Conservation (phyloP, 2,888 invertebrate species). For the Coelogynopora nodosa region DNA sequence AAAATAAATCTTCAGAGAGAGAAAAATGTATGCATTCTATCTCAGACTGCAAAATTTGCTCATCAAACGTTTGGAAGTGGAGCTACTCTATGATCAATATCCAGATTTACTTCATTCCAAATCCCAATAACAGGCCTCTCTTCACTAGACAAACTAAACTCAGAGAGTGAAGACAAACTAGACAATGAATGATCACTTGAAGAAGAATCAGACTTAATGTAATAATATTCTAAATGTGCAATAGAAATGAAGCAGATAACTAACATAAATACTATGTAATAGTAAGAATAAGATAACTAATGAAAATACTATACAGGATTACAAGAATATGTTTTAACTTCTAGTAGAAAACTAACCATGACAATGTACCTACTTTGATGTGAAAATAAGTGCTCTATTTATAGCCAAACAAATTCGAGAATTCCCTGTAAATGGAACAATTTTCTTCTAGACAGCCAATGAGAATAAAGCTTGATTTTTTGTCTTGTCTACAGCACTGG, state of each 20-base stretch:
- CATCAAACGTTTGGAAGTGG: not conserved
- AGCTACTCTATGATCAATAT: slow-evolving; percentile 1
- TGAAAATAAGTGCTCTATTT: no score
- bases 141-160: slow-evolving; percentile 3
- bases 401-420: no score
- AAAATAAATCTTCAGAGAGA: slow-evolving; percentile 6
- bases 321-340: no score
- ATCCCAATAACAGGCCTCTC: not conserved
- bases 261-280: not conserved
- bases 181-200: not conserved
- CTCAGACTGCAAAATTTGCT: slow-evolving; percentile 3
- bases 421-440: no score
- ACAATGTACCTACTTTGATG: no score
- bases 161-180: not conserved
- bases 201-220: slow-evolving; percentile 23
- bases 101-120: not conserved
- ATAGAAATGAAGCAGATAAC: not conserved
- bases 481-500: no score
- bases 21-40: not conserved
- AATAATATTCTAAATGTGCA: not conserved
- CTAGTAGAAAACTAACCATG: no score
- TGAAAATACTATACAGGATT: no score
- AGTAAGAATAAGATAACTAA: no score
- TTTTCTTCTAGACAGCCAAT: no score
- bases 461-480: no score